Evolutionary conservation across 2,888 invertebrate species (phyloP), one percentile per base, ranked within the genome.

Genomic region (Melanargia galathea): DNA sequence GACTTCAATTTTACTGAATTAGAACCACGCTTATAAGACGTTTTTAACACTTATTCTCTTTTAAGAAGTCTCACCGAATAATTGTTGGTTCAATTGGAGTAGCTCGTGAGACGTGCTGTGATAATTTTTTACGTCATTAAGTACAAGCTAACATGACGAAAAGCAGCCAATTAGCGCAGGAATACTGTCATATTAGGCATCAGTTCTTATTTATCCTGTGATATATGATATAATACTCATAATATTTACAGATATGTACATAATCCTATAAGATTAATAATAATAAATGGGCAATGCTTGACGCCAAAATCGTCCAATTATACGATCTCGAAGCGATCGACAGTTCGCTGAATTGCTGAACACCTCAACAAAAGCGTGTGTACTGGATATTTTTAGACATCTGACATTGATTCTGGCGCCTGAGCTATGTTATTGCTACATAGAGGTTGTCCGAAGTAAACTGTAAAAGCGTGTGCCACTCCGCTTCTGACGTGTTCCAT

Each of bases 361-460:
- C 40, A 40, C 16, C 26, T 40, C 24, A n/a, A 24, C 40, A 43
- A 43, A 40, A 26, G 55, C 43, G 43, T 18, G 24, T 55, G 11
- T n/a, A 26, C 24, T n/a, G 16, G 24, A 4, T 55, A 55, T 55
- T 55, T 55, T 55, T 55, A 40, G 55, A 16, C 11, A 18, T 38
- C 40, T 8, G 40, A 40, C 43, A 43, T 55, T 43, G 24, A 26
- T 55, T 40, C 43, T 40, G 16, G 40, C 40, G 40, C 43, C 52
- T 13, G 51, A 18, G 11, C 30, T 7, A 18, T 51, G 18, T 33
- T 43, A 18, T 18, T 43, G 16, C 18, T 18, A 18, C 18, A 8
- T 7, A 18, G 40, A 18, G 2, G 13, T 16, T 40, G 8, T 30
- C 30, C 6, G 6, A 26, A 26, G 3, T 26, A 26, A 26, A 26